These are phyloP conservation scores for Pseudorhombus dupliciocellatus DNA, from an alignment of 2,113 vertebrate species.

Conservation along the genomic window DNA sequence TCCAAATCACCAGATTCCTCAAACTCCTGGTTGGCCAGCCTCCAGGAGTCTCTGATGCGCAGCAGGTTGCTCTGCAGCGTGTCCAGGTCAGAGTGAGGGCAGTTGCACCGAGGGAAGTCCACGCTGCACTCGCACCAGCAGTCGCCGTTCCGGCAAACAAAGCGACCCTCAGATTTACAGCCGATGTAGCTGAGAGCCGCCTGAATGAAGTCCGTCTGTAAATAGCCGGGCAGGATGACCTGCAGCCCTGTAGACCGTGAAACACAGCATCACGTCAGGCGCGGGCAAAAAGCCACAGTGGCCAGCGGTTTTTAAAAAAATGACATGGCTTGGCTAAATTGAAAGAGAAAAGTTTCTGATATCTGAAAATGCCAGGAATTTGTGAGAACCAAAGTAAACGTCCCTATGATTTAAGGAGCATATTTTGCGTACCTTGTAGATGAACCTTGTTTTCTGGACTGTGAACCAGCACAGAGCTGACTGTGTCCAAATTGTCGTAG, in stretches of 20 bases:
- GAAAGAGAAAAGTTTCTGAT: too few species aligned
- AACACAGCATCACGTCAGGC: neutral
- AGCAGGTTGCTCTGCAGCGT: conserved; percentile 88
- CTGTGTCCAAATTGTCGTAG: conserved; percentile 98
- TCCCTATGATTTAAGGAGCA: neutral
- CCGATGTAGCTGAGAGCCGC: conserved; percentile 95
- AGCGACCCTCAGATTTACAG: conserved; percentile 91
- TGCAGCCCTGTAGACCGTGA: conserved; percentile 86
- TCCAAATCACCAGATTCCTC: conserved; percentile 88
- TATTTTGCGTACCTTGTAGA: conserved; percentile 82
- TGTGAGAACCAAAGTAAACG: neutral
- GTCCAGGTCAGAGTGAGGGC: conserved; percentile 88
- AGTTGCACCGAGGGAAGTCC: conserved; percentile 91
- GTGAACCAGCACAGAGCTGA: conserved; percentile 97
- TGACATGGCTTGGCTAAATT: neutral
- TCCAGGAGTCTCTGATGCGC: conserved; percentile 85
- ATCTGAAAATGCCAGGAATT: neutral
- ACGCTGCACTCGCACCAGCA: conserved; percentile 92
- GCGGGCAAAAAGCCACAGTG: neutral
- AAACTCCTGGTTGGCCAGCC: conserved; percentile 87
- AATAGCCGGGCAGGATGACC: conserved; percentile 88
- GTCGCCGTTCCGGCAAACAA: conserved; percentile 88
- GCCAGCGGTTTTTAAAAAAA: neutral
- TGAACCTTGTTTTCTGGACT: conserved; percentile 98
- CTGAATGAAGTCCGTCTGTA: conserved; percentile 88